Percentiles rank a stretch among this genome's conserved stretches.
phyloP scores from a whole-genome alignment of 2,888 invertebrate genomes.

The Ischnus inquisitorius region DNA sequence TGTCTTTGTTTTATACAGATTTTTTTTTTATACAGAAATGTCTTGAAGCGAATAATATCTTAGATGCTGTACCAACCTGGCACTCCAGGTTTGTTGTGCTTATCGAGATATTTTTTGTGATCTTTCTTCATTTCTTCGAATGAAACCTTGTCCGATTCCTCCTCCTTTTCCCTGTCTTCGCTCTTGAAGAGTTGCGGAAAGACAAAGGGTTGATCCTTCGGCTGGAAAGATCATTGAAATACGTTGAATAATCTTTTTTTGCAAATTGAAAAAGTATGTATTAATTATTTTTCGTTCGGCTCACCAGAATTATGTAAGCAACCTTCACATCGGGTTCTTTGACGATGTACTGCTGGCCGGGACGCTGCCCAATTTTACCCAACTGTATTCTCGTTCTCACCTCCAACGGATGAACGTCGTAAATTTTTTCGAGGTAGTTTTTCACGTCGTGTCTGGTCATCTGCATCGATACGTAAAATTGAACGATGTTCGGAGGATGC shows the following conservation, averaged over 20 bases:
- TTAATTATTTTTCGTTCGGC: conserved; percentile 70
- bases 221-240: conserved; percentile 86
- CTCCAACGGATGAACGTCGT: conserved; percentile 92
- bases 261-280: not conserved
- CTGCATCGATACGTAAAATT: conserved; percentile 96
- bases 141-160: conserved; percentile 88
- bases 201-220: conserved; percentile 90
- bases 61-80: conserved; percentile 92
- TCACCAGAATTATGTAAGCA: conserved; percentile 93
- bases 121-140: conserved; percentile 88
- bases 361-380: conserved; percentile 89
- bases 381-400: conserved; percentile 91
- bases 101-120: conserved; percentile 88
- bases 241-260: not conserved
- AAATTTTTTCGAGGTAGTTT: conserved; percentile 98
- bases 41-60: not conserved
- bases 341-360: conserved; percentile 87
- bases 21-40: conserved; percentile 21
- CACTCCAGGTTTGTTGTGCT: conserved; percentile 90
- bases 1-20: conserved; percentile 24
- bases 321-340: conserved; percentile 94
- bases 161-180: conserved; percentile 84
- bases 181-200: conserved; percentile 91
- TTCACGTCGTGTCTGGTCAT: conserved; percentile 97
- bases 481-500: conserved; percentile 93